Conservation (phyloP, 2,888 invertebrate genomes). For the Schizotus pectinicornis region DNA sequence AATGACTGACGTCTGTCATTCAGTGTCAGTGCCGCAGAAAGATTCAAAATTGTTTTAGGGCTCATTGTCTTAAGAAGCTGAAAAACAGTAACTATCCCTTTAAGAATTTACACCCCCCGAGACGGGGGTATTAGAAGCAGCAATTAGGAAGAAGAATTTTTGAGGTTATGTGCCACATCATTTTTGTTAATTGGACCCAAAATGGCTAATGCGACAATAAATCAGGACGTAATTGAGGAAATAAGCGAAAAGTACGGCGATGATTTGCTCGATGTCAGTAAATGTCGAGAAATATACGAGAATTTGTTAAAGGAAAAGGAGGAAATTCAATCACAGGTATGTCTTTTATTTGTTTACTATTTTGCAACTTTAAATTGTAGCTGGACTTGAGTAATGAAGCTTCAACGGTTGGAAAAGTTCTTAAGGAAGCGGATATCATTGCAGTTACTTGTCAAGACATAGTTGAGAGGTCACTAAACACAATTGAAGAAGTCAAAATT, state of each 20-base stretch:
- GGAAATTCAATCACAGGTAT: slow-evolving; percentile 58
- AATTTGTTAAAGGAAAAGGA: slow-evolving; percentile 55
- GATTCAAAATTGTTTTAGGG: no score
- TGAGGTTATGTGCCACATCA: slow-evolving; percentile 37
- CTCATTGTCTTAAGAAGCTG: no score
- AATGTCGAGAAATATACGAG: slow-evolving; percentile 60
- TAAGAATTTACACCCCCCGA: no score
- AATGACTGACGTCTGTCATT: no score
- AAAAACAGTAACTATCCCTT: no score
- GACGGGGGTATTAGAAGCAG: slow-evolving; percentile 5
- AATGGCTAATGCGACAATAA: slow-evolving; percentile 5
- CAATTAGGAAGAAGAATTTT: slow-evolving; percentile 16
- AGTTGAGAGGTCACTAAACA: slow-evolving; percentile 56
- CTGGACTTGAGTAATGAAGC: slow-evolving; percentile 67
- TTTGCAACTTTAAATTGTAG: slow-evolving; percentile 29
- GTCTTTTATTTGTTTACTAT: neutral
- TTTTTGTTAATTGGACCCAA: neutral
- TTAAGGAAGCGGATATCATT: slow-evolving; percentile 60
- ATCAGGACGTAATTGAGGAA: slow-evolving; percentile 55
- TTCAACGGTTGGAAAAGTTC: slow-evolving; percentile 64
- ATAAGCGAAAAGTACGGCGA: slow-evolving; percentile 64
- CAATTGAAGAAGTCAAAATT: slow-evolving; percentile 58
- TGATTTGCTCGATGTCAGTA: slow-evolving; percentile 62
- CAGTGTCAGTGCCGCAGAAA: no score
- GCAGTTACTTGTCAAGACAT: slow-evolving; percentile 60